Evolutionary conservation across 1,140 invertebrate genomes (phyloP).

Genomic region (Zaprionus africanus): DNA sequence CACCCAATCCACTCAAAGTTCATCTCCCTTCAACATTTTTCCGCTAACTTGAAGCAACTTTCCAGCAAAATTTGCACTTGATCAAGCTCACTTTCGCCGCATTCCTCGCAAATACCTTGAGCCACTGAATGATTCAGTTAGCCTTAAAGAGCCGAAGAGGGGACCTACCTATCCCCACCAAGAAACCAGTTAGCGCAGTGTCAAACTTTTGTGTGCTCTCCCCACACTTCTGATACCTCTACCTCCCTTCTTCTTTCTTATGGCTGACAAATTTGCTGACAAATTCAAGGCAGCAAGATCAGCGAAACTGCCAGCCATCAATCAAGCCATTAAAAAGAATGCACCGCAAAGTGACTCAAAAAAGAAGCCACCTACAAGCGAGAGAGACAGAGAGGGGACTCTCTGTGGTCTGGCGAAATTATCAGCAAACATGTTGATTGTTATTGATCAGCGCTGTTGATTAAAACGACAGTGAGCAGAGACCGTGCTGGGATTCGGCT

Average conservation of each 20-base stretch:
- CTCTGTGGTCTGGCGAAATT: conserved; percentile 60
- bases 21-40: conserved; percentile 6
- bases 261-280: conserved; percentile 80
- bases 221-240: background rate
- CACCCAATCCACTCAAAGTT: background rate
- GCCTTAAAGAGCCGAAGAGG: conserved; percentile 54
- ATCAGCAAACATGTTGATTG: conserved; percentile 83
- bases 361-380: conserved; percentile 66
- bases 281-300: conserved; percentile 77
- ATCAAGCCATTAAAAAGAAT: conserved; percentile 82
- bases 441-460: conserved; percentile 80
- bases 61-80: conserved; percentile 48
- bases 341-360: conserved; percentile 75
- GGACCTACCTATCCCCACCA: background rate
- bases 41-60: conserved; percentile 28
- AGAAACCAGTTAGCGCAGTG: conserved; percentile 66
- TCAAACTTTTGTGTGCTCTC: conserved; percentile 40
- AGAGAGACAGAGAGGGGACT: background rate
- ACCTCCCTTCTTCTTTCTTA: conserved; percentile 4
- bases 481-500: background rate
- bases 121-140: conserved; percentile 71
- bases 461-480: conserved; percentile 70
- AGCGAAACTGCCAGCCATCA: conserved; percentile 74
- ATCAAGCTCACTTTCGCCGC: conserved; percentile 59
- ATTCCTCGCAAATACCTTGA: conserved; percentile 63